A percentile compares a stretch with the other conserved stretches of the same genome.
phyloP scores from a whole-genome alignment of 2,797 vertebrate species.

The Bovichtus variegatus region DNA sequence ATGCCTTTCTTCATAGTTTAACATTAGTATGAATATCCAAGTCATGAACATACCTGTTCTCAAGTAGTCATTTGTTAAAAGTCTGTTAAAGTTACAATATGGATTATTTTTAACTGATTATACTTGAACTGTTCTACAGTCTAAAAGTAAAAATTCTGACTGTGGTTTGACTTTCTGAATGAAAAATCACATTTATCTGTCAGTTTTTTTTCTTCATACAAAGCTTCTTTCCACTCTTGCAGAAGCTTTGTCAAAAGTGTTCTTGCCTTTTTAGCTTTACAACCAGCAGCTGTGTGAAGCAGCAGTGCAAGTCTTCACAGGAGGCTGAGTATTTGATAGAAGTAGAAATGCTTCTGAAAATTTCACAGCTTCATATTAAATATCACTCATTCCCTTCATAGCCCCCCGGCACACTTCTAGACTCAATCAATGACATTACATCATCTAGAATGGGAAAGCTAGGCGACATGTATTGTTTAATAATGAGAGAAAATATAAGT shows the following conservation, averaged over 20 bases:
- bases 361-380: no score
- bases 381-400: no score
- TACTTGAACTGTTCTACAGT: neutral
- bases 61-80: neutral
- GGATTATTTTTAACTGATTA: no score
- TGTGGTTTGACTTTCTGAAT: slow-evolving; percentile 8
- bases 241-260: slow-evolving; percentile 32
- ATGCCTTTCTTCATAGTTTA: neutral
- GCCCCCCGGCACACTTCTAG: no score
- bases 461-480: no score
- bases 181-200: slow-evolving; percentile 13
- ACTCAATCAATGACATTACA: no score
- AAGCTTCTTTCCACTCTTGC: neutral
- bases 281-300: slow-evolving; percentile 9
- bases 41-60: neutral
- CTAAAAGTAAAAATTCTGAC: slow-evolving; percentile 4
- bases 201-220: neutral
- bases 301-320: slow-evolving; percentile 11
- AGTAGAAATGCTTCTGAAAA: slow-evolving; percentile 9
- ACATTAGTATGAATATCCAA: neutral
- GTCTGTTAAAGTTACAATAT: neutral
- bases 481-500: no score
- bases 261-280: slow-evolving; percentile 8
- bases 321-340: slow-evolving; percentile 23
- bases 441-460: no score